A percentile compares a stretch with the other conserved stretches of the same genome.
Conservation (phyloP, 2,113 vertebrate species). For the Eira barbara region DNA sequence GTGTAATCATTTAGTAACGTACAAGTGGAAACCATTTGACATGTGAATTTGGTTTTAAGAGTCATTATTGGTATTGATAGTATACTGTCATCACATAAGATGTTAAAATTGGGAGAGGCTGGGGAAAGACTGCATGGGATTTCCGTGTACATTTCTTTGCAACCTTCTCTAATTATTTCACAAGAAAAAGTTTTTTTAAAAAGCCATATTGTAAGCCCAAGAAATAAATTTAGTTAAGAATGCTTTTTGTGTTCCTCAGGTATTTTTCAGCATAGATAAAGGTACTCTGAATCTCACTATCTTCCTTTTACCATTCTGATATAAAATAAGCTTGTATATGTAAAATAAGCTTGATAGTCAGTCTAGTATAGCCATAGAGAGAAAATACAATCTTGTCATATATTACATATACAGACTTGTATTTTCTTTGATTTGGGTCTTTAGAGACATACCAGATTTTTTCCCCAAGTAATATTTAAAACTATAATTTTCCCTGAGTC, state of each 20-base stretch:
- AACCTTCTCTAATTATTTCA: conserved; percentile 44
- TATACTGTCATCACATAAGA: neutral
- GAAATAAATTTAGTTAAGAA: conserved; percentile 12
- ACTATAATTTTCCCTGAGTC: neutral
- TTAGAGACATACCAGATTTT: neutral
- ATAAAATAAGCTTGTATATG: neutral
- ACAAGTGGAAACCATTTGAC: neutral
- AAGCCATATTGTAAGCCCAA: neutral
- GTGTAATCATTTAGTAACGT: conserved; percentile 26
- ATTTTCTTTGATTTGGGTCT: neutral
- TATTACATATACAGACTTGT: neutral
- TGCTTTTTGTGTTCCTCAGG: neutral
- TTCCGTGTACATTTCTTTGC: conserved; percentile 10
- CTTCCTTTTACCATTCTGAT: conserved; percentile 22
- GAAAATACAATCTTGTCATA: neutral
- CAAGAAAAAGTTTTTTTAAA: neutral
- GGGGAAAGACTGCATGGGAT: neutral
- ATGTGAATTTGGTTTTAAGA: neutral
- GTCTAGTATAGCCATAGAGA: neutral
- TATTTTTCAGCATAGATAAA: conserved; percentile 3
- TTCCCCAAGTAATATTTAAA: conserved; percentile 4
- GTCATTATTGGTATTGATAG: conserved; percentile 19
- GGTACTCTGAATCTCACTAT: neutral
- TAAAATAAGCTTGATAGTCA: neutral
- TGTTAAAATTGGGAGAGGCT: neutral